Conservation (phyloP, 2,797 vertebrate genomes). For the Myotis planiceps region DNA sequence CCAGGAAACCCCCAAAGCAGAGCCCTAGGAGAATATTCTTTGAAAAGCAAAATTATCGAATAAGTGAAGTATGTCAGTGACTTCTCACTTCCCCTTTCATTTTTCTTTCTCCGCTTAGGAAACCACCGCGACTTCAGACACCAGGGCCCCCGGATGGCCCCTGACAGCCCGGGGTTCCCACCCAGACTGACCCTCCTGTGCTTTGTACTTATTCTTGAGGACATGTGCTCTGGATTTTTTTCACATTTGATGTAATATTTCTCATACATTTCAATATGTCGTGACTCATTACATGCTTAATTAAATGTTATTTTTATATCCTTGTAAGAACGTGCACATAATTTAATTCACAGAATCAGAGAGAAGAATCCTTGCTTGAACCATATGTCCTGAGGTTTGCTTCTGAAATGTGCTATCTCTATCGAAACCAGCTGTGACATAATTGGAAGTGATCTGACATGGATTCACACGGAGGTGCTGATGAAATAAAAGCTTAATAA, state of each 20-base stretch:
- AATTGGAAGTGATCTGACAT: neutral
- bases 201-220: neutral
- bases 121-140: neutral
- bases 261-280: conserved; percentile 4
- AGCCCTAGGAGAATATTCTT: neutral
- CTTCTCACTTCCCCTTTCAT: conserved; percentile 59
- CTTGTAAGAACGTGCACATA: neutral
- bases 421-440: neutral
- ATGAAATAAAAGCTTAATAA: neutral
- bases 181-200: neutral
- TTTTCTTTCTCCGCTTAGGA: neutral
- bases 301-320: conserved; percentile 30
- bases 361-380: neutral
- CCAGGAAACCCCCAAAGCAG: conserved; percentile 12
- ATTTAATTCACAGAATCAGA: conserved; percentile 30
- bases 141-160: neutral
- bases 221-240: neutral
- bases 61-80: conserved; percentile 36
- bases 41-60: conserved; percentile 49
- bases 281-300: neutral
- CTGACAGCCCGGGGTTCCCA: neutral
- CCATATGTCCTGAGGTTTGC: conserved; percentile 22
- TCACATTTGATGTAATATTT: neutral
- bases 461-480: neutral
- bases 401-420: neutral